Percentiles rank a stretch among this genome's conserved stretches.
phyloP scores from a whole-genome alignment of 1,140 invertebrate genomes.

The Melanaphis sacchari region DNA sequence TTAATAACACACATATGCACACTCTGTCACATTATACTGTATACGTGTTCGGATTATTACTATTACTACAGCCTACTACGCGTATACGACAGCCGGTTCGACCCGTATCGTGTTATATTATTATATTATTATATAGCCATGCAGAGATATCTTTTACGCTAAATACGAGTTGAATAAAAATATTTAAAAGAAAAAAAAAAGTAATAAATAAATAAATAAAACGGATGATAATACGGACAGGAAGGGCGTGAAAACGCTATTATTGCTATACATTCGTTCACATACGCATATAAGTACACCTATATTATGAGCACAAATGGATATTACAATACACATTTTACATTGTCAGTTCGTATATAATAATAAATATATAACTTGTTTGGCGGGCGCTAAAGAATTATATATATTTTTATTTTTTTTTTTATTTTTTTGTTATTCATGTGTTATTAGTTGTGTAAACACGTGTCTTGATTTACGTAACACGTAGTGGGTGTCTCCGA shows the following conservation, averaged over 20 bases:
- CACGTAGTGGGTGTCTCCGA: slow-evolving; percentile 1
- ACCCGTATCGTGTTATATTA: background rate
- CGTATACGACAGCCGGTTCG: background rate
- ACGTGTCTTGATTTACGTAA: background rate
- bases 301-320: background rate
- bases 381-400: background rate
- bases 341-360: background rate
- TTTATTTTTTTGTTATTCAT: background rate
- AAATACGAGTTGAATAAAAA: background rate
- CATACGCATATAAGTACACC: background rate
- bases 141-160: background rate
- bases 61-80: background rate
- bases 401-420: too few relatives aligned
- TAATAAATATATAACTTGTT: background rate
- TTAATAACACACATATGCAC: slow-evolving; percentile 22
- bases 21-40: slow-evolving; percentile 25
- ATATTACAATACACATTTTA: background rate
- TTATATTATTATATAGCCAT: background rate
- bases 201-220: background rate
- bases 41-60: background rate
- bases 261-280: background rate
- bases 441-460: background rate
- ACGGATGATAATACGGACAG: background rate
- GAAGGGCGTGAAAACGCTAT: background rate
- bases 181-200: background rate